A percentile compares a stretch with the other conserved stretches of the same genome.
Conservation (phyloP, 2,888 invertebrate species). For the Balanococcus diminutus region DNA sequence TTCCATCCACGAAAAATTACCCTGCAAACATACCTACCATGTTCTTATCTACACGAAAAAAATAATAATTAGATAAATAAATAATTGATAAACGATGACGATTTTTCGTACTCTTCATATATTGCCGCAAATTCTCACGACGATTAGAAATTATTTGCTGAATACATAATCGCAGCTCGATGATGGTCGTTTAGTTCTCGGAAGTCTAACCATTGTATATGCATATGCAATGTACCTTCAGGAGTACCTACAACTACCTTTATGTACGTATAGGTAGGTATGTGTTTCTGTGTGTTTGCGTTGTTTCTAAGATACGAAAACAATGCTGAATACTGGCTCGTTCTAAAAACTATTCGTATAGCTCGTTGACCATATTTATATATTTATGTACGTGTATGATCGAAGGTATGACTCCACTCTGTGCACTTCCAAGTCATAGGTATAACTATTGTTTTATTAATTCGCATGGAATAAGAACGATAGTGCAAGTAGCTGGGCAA, state of each 20-base stretch:
- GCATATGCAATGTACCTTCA: not conserved
- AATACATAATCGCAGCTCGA: slow-evolving; percentile 4
- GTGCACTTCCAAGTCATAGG: too few relatives aligned
- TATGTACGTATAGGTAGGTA: not conserved
- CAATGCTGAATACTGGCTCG: not conserved
- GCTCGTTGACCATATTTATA: not conserved
- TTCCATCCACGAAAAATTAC: too few relatives aligned
- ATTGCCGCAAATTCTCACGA: not conserved
- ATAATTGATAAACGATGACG: too few relatives aligned
- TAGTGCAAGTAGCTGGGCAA: too few relatives aligned
- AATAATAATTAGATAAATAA: too few relatives aligned
- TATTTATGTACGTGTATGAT: not conserved
- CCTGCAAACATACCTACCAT: too few relatives aligned
- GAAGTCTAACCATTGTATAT: not conserved
- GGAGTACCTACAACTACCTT: not conserved
- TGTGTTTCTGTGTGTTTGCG: not conserved
- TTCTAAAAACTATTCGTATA: not conserved
- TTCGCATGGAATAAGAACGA: too few relatives aligned
- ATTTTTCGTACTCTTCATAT: not conserved
- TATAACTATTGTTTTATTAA: too few relatives aligned
- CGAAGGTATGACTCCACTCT: not conserved
- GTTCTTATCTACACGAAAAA: too few relatives aligned
- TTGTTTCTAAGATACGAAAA: slow-evolving; percentile 20
- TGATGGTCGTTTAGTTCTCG: not conserved
- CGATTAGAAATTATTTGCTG: slow-evolving; percentile 24